Base-by-base conservation (phyloP, 2,113 vertebrate species). In the Pygoscelis antarcticus region DNA sequence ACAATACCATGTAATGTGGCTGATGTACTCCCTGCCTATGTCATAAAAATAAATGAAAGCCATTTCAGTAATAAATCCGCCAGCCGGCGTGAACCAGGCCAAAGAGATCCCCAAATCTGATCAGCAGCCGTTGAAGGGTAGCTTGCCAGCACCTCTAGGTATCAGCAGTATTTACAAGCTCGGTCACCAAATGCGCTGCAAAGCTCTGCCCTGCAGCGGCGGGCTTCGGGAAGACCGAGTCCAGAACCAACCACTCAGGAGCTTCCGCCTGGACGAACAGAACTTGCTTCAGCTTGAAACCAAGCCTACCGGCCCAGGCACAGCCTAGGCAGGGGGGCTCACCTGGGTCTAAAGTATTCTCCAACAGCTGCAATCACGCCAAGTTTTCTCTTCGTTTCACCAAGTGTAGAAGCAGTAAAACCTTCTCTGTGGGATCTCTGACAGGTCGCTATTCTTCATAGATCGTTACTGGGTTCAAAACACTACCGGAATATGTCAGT, bases 161-260 rank as follows among this genome's bases (percentile, higher is more conserved):
- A 36, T 13, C 0, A 25, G 47, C 32, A 23, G 55, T 1, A 29
- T 64, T 40, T 8, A 30, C 34, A 17, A n/a, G 52, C 47, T 38
- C n/a, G 2, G 30, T 4, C 36, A 18, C 27, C 3, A 0, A 46
- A 46, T 0, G 3, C 7, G 4, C 36, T 10, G 70, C 40, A 21
- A 47, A 54, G 30, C 70, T 22, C 13, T 74, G 74, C n/a, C 68
- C 8, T 36, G 44, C 47, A 5, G 60, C 7, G 3, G 4, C 29
- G 5, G 23, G 38, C 19, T 51, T 30, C 32, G 64, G 49, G 68
- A 26, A 64, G 38, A 85, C 29, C n/a, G 42, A 49, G 44, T 3
- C 52, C 79, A 79, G 38, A 47, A 52, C n/a, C 54, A 77, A 16
- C 18, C 46, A 5, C 72, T 46, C 42, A 13, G n/a, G 68, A 76